phyloP scores from a whole-genome alignment of 2,113 vertebrate genomes.

The Bagarius yarrelli region DNA sequence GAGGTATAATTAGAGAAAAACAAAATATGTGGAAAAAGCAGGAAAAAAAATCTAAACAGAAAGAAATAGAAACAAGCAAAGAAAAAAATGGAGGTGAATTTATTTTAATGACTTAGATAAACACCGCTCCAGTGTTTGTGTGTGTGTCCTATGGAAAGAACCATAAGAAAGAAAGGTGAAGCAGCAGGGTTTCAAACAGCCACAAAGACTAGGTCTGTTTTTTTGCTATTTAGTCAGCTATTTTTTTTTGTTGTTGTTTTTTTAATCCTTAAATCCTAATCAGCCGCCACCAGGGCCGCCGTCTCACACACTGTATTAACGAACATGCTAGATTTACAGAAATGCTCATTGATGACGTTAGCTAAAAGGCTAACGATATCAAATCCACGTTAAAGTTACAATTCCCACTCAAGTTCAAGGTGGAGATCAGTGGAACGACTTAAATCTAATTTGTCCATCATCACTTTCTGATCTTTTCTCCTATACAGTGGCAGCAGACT shows the following conservation, averaged over 20 bases:
- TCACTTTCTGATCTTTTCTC: too few species aligned
- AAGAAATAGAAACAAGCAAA: too few species aligned
- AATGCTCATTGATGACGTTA: not conserved
- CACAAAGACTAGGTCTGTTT: constrained; percentile 9
- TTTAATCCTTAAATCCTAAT: not conserved
- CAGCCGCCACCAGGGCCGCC: too few species aligned
- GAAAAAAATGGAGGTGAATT: too few species aligned
- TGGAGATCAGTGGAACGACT: too few species aligned
- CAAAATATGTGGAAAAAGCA: too few species aligned
- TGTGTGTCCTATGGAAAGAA: constrained; percentile 14
- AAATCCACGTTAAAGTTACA: too few species aligned
- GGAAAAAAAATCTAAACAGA: not conserved
- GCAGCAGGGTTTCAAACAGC: not conserved
- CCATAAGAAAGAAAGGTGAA: constrained; percentile 4
- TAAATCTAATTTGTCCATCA: too few species aligned
- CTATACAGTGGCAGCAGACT: too few species aligned
- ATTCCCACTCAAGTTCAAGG: too few species aligned
- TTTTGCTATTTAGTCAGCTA: not conserved
- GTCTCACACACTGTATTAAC: not conserved
- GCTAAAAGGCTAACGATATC: not conserved
- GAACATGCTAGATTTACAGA: not conserved
- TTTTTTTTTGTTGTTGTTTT: not conserved
- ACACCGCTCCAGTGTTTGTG: not conserved
- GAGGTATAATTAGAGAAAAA: not conserved
- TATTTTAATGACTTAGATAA: too few species aligned